Evolutionary conservation across 2,888 invertebrate genomes (phyloP), one percentile per base, ranked within the genome.

Genomic region (Eupithecia tripunctaria): DNA sequence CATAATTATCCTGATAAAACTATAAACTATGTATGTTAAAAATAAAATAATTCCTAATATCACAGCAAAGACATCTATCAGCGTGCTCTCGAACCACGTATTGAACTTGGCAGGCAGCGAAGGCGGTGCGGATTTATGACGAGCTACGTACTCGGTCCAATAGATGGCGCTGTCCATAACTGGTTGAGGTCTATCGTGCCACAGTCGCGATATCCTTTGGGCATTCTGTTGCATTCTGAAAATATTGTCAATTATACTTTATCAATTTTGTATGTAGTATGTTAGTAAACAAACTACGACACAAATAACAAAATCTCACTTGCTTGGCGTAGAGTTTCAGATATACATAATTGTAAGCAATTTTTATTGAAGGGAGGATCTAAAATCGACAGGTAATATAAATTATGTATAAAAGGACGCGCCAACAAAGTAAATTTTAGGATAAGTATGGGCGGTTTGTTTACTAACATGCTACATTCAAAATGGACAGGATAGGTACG

Each of bases 141-240:
- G 91, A 6, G 95, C 95, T 67, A 96, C 95, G 82, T 96, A 96
- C 87, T 96, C 96, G 0, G 95, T 94, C 96, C 96, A 96, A 83
- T 95, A 96, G 82, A 95, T 92, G 81, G 96, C 96, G 79, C 95
- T 95, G 51, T 96, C 95, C 85, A 95, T 85, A 1, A 95, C 95
- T 3, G 94, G 87, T 78, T 94, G 84, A 0, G 95, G 96, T 65
- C 95, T 88, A 77, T 96, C 96, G 73, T 91, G 91, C 91, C 95
- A 96, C 25, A 93, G 82, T 60, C 86, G 86, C 1, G 95, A 95
- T 43, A 95, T 86, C 76, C 86, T 90, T 83, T 92, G 88, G 0
- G 95, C 95, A 70, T 89, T 90, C 83, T 89, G 72, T 79, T 90
- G 90, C 86, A 90, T 88, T 67, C 93, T 93, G 79, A n/a, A 82